phyloP scores from a whole-genome alignment of 2,113 vertebrate genomes.

The Macquaria ambigua region DNA sequence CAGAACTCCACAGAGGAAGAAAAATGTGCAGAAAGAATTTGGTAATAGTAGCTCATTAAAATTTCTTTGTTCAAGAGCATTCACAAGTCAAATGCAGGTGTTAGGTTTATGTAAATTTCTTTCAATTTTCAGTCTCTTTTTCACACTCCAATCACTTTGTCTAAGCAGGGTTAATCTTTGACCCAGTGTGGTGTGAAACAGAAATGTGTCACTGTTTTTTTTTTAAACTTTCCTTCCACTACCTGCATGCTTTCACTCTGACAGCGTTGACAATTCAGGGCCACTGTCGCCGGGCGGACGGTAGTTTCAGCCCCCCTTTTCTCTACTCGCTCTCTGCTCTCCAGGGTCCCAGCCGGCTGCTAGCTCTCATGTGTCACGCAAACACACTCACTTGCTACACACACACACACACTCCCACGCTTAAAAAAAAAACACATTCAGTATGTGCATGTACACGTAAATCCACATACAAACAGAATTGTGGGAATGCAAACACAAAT shows the following conservation, averaged over 20 bases:
- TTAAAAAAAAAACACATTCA: neutral
- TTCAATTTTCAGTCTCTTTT: conserved; percentile 50
- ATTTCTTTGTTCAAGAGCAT: neutral
- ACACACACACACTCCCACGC: neutral
- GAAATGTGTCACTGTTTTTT: conserved; percentile 29
- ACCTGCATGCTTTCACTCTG: conserved; percentile 37
- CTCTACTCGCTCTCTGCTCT: conserved; percentile 32
- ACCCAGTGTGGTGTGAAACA: conserved; percentile 45
- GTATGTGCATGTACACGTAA: neutral
- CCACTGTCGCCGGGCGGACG: conserved; percentile 42
- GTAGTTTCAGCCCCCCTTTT: conserved; percentile 41
- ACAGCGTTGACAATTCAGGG: conserved; percentile 61
- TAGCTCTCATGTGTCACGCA: conserved; percentile 49
- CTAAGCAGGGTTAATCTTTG: neutral
- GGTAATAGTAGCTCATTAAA: neutral
- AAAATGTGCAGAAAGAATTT: neutral
- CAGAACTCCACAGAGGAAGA: neutral
- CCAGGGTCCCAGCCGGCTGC: conserved; percentile 50
- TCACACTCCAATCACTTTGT: neutral
- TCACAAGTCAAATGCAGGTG: neutral
- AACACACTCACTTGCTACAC: conserved; percentile 14
- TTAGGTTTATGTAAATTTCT: conserved; percentile 43
- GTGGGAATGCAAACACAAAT: conserved; percentile 47
- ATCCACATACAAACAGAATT: conserved; percentile 17
- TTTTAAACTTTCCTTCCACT: neutral